These are phyloP conservation scores for Scomber scombrus DNA, from an alignment of 2,113 vertebrate species.

Conservation along the genomic window DNA sequence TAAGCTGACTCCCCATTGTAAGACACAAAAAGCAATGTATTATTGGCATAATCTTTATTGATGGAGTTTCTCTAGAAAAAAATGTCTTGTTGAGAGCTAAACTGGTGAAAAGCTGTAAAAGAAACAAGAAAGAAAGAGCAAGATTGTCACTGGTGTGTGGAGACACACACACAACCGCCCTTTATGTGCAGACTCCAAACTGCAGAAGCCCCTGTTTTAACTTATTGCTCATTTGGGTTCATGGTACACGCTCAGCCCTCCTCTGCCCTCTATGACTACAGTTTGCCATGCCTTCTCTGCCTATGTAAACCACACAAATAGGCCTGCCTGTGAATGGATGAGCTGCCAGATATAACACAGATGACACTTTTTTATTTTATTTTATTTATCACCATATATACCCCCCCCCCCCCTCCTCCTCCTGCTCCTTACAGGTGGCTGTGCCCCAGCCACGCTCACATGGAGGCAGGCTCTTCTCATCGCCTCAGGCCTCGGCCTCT, in stretches of 20 bases:
- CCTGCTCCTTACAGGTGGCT: conserved; percentile 57
- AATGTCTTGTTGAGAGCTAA: not conserved
- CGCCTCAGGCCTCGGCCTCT: conserved; percentile 70
- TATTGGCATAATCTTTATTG: not conserved
- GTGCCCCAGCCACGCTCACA: conserved; percentile 60
- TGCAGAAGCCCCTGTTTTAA: conserved; percentile 72
- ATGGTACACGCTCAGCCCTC: conserved; percentile 77
- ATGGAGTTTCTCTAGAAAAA: not conserved
- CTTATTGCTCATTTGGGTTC: conserved; percentile 82
- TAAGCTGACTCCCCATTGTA: not conserved
- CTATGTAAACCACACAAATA: not conserved
- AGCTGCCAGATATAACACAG: conserved; percentile 68
- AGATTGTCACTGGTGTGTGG: conserved; percentile 65
- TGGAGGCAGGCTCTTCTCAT: conserved; percentile 57
- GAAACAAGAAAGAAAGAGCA: too few species aligned
- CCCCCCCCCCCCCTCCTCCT: conserved; percentile 1
- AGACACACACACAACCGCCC: not conserved
- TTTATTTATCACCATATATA: conserved; percentile 2
- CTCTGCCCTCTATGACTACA: conserved; percentile 62
- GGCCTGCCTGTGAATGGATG: conserved; percentile 59
- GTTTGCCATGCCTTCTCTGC: conserved; percentile 2
- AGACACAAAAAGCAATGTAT: too few species aligned
- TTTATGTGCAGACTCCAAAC: conserved; percentile 22
- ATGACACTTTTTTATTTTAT: conserved; percentile 51
- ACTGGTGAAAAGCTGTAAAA: too few species aligned